Evolutionary conservation across 1,140 invertebrate species (phyloP).

Genomic region (Cataglyphis hispanica): DNA sequence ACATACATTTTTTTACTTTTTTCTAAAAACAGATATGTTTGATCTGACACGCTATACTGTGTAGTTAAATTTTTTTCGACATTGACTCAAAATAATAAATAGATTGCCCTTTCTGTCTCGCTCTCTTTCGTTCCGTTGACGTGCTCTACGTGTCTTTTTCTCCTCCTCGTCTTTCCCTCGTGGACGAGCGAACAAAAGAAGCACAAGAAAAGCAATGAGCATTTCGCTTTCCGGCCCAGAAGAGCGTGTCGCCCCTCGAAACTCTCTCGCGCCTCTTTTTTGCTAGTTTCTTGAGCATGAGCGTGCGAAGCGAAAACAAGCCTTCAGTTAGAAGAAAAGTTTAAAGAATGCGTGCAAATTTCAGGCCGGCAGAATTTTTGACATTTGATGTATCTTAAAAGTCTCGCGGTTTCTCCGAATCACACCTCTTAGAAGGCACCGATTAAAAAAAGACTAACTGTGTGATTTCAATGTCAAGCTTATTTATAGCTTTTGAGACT

Average conservation of each 20-base stretch:
- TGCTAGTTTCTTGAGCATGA: constrained; percentile 15
- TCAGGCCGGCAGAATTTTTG: constrained; percentile 1
- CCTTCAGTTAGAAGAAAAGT: background rate
- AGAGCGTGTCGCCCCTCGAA: constrained; percentile 81
- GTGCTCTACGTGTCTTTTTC: background rate
- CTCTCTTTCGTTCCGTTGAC: background rate
- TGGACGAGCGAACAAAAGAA: constrained; percentile 64
- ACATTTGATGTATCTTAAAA: background rate
- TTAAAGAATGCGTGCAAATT: constrained; percentile 23
- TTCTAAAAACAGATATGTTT: background rate
- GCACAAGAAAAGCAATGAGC: constrained; percentile 59
- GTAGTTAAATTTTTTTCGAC: background rate
- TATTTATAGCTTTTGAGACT: background rate
- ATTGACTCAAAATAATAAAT: constrained; percentile 19
- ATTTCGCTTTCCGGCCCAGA: constrained; percentile 84
- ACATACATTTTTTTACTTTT: background rate
- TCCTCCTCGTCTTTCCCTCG: constrained; percentile 32
- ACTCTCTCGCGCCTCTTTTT: constrained; percentile 55
- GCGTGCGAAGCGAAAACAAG: constrained; percentile 32
- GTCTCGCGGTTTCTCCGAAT: background rate
- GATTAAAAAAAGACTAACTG: background rate
- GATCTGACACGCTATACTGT: background rate
- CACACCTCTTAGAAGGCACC: background rate
- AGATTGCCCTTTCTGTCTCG: constrained; percentile 15
- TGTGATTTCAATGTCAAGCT: background rate